Conservation (phyloP, 2,888 invertebrate genomes). For the Mesoligia furuncula region DNA sequence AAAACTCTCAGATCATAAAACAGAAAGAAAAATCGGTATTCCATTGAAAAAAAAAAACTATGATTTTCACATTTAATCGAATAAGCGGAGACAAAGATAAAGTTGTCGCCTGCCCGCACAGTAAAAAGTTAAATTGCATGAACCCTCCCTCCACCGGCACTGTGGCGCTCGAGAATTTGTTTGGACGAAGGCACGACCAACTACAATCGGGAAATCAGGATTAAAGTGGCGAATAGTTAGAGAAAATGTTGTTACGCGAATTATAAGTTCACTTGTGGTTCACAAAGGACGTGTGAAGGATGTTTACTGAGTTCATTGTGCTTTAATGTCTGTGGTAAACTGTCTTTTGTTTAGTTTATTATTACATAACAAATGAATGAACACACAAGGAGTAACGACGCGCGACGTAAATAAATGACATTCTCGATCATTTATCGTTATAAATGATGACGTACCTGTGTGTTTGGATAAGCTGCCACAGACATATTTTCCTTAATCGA, state of each 20-base stretch:
- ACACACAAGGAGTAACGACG: not conserved
- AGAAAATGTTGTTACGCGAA: constrained; percentile 37
- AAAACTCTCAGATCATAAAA: constrained; percentile 6
- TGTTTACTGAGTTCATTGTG: not conserved
- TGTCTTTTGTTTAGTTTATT: not conserved
- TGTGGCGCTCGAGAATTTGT: constrained; percentile 70
- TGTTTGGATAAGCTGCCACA: not conserved
- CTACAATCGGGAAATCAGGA: constrained; percentile 56
- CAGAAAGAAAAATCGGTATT: constrained; percentile 33
- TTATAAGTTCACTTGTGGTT: constrained; percentile 32
- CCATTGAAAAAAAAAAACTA: constrained; percentile 54
- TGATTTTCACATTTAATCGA: constrained; percentile 77
- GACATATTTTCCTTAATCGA: constrained; percentile 28
- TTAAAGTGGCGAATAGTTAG: constrained; percentile 45
- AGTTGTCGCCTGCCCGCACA: constrained; percentile 72
- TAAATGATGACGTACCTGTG: not conserved
- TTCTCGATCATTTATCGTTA: not conserved
- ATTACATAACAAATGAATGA: not conserved
- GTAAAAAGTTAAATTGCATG: constrained; percentile 85
- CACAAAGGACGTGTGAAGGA: not conserved
- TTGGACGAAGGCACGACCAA: constrained; percentile 62
- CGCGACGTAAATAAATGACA: too few species aligned
- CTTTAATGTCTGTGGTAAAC: not conserved
- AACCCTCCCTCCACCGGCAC: constrained; percentile 60
- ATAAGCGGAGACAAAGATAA: constrained; percentile 77